A percentile compares a stretch with the other conserved stretches of the same genome.
These are phyloP conservation scores for Cryptocheilus praepositus DNA, from an alignment of 2,888 invertebrate genomes.

Conservation along the genomic window DNA sequence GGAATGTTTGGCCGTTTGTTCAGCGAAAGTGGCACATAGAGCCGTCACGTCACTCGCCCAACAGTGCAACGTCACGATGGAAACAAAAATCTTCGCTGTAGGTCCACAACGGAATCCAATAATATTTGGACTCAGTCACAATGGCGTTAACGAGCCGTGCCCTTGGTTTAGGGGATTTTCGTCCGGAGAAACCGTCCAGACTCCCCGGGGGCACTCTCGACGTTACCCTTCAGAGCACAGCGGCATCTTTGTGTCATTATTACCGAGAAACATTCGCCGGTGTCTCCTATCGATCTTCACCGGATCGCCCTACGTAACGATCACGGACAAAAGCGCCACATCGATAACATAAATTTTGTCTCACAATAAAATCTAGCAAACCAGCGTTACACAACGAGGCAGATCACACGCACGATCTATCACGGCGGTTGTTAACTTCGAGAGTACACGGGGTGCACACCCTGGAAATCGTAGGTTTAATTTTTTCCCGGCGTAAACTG, in stretches of 20 bases:
- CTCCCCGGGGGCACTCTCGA: constrained; percentile 29
- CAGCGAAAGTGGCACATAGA: constrained; percentile 33
- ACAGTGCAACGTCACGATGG: constrained; percentile 34
- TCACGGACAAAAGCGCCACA: too few relatives aligned
- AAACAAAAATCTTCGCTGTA: constrained; percentile 55
- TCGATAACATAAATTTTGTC: too few relatives aligned
- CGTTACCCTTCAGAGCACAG: constrained; percentile 23
- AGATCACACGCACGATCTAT: too few relatives aligned
- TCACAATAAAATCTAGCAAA: too few relatives aligned
- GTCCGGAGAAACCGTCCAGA: constrained; percentile 43
- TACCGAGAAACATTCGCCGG: constrained; percentile 35
- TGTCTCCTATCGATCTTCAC: constrained; percentile 10
- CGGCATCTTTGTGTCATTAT: constrained; percentile 62
- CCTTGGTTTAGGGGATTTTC: constrained; percentile 55
- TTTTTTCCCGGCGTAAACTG: too few relatives aligned
- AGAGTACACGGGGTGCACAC: too few relatives aligned
- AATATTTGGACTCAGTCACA: constrained; percentile 64
- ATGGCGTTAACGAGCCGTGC: constrained; percentile 62
- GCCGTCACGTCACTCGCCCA: constrained; percentile 37
- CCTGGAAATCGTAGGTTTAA: too few relatives aligned
- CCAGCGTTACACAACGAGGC: too few relatives aligned
- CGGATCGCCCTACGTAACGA: background rate
- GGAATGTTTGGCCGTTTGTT: too few relatives aligned
- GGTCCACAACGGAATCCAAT: constrained; percentile 55
- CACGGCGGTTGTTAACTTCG: too few relatives aligned